Evolutionary conservation across 2,888 invertebrate species (phyloP), one percentile per base, ranked within the genome.

Genomic region (Dasysyrphus albostriatus): DNA sequence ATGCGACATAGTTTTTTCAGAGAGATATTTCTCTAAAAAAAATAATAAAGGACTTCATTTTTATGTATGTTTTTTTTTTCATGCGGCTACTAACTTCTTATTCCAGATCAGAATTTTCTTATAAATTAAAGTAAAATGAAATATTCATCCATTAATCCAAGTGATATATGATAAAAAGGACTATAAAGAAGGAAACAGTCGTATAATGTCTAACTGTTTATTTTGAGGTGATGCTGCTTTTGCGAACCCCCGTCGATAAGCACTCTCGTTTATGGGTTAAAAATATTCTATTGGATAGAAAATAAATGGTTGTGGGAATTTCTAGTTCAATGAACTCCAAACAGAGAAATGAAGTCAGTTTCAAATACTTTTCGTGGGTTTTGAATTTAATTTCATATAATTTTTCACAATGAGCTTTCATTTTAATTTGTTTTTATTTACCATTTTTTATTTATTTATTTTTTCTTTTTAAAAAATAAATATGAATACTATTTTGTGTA

Each of bases 71-170:
- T 12, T 12, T 47, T 12, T 47, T 10, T 42, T 14, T 14, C 0
- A 4, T 12, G 37, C 37, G 32, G 44, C n/a, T 8, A 8, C 2
- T 5, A 49, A 59, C 32, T 51, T 42, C 32, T 72, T 54, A 63
- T 49, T 37, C 32, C n/a, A 42, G 29, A 74, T 69, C 19, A 4
- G 42, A n/a, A 74, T 74, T 37, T 61, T 69, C 61, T 75, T 69
- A 75, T 69, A 24, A 3, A 3, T 59, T 44, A 44, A 59, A 37
- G 63, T 49, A 39, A 12, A 56, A 58, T 80, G 67, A 34, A 67
- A 81, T 70, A 81, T 63, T 81, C 47, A 74, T 70, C 76, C 81
- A 81, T 76, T 63, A 81, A 70, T 70, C 70, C 47, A n/a, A 76
- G 70, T 76, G 70, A 76, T 76, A 56, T 81, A 81, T 63, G 58